These are phyloP conservation scores for Platypus cylindrus DNA, from an alignment of 2,888 invertebrate species.

Conservation along the genomic window DNA sequence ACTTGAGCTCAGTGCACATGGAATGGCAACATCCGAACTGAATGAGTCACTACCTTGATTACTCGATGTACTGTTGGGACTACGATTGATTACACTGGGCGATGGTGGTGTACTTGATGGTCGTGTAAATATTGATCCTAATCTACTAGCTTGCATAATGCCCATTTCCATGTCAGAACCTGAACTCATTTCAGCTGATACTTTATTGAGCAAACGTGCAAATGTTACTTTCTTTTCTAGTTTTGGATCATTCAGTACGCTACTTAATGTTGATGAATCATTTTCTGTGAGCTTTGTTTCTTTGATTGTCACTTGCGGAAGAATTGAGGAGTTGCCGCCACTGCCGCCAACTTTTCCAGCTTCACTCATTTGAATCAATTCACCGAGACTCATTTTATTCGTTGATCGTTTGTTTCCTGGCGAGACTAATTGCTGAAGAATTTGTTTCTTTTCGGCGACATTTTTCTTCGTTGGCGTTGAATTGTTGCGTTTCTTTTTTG, in stretches of 20 bases:
- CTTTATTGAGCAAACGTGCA: slow-evolving; percentile 58
- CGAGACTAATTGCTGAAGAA: slow-evolving; percentile 62
- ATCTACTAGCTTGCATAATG: slow-evolving; percentile 31
- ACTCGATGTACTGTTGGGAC: slow-evolving; percentile 56
- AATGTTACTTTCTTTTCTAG: slow-evolving; percentile 69
- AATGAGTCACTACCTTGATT: slow-evolving; percentile 64
- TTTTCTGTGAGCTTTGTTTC: slow-evolving; percentile 44
- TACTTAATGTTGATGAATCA: slow-evolving; percentile 40
- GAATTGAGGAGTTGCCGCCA: no score
- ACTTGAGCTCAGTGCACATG: slow-evolving; percentile 46
- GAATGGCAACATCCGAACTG: slow-evolving; percentile 55
- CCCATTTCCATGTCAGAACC: slow-evolving; percentile 54
- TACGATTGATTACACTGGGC: slow-evolving; percentile 49
- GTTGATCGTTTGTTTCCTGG: slow-evolving; percentile 48
- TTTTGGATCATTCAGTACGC: slow-evolving; percentile 52
- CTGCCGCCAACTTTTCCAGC: slow-evolving; percentile 29
- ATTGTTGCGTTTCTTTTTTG: slow-evolving; percentile 66
- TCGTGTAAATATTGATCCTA: slow-evolving; percentile 34
- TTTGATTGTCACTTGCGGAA: slow-evolving; percentile 11
- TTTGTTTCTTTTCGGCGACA: slow-evolving; percentile 61
- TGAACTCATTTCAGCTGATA: slow-evolving; percentile 66
- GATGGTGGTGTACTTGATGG: slow-evolving; percentile 49
- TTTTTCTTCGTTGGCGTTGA: slow-evolving; percentile 67
- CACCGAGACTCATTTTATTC: slow-evolving; percentile 55
- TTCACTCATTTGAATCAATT: slow-evolving; percentile 62